phyloP scores from a whole-genome alignment of 2,888 invertebrate species.

The Ectobius pallidus region DNA sequence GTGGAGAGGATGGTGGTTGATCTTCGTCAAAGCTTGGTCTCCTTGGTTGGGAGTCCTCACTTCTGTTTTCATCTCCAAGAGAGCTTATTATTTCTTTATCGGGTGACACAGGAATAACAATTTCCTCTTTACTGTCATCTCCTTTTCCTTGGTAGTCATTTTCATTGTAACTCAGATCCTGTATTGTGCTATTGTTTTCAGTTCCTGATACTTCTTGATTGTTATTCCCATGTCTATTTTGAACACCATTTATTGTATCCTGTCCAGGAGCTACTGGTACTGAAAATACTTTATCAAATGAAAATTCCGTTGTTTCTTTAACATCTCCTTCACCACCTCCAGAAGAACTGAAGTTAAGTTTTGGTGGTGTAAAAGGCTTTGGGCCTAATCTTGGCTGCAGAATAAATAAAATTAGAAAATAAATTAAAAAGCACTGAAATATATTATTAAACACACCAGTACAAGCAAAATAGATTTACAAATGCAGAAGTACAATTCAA shows the following conservation, averaged over 20 bases:
- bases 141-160: slow-evolving; percentile 12
- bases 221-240: slow-evolving; percentile 10
- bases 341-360: slow-evolving; percentile 43
- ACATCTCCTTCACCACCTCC: slow-evolving; percentile 35
- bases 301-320: slow-evolving; percentile 56
- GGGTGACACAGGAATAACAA: background rate
- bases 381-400: slow-evolving; percentile 82
- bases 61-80: slow-evolving; percentile 38
- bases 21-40: slow-evolving; percentile 16
- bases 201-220: background rate
- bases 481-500: too few relatives aligned
- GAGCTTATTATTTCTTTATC: background rate
- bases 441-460: too few relatives aligned
- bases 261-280: slow-evolving; percentile 74
- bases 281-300: slow-evolving; percentile 81
- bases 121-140: background rate
- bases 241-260: slow-evolving; percentile 22
- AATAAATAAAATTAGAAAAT: too few relatives aligned
- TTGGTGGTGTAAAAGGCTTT: slow-evolving; percentile 81
- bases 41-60: slow-evolving; percentile 33
- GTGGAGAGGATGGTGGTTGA: background rate
- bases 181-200: background rate
- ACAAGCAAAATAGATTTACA: too few relatives aligned
- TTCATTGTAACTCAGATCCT: background rate
- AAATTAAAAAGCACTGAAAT: too few relatives aligned